Base-by-base conservation (phyloP, 2,888 invertebrate genomes). In the Xestia rhomboidea region DNA sequence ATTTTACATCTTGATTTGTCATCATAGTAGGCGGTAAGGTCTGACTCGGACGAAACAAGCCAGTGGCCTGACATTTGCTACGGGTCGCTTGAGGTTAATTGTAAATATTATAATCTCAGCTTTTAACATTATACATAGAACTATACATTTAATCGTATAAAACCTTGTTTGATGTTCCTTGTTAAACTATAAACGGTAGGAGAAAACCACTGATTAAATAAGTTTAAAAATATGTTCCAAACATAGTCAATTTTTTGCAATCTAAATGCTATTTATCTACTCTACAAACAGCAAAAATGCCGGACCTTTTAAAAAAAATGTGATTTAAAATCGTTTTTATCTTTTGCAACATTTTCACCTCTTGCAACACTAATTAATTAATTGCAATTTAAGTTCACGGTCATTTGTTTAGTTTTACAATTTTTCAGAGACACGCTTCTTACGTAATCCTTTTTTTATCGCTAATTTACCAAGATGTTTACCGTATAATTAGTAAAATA, bases 11-110 rank as follows among this genome's bases (percentile, higher is more conserved):
- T n/a, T n/a, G n/a, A n/a, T n/a, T n/a, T n/a, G n/a, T n/a, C n/a
- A n/a, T n/a, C n/a, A n/a, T 66, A 62, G 44, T 4, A 57, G 49
- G 49, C 24, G 49, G 49, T 38, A 8, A 44, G 57, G 62, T 44
- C 18, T 27, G 15, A 66, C 46, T 67, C 69, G 44, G 62, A 67
- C 69, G 13, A 44, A 57, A 73, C 77, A 27, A 68, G 2, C 49
- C 46, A 78, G 41, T 74, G 41, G 46, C 38, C 68, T 86, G 86
- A 79, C 84, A 73, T 84, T 83, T 64, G n/a, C 66, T 60, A 11
- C 13, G 34, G 84, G 86, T 84, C 67, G 85, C 57, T 21, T 0
- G 57, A 86, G 84, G 84, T 86, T 83, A 84, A 84, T 79, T 78
- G 68, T 73, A 15, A 60, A 67, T 79, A 82, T 79, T 83, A 79